Conservation (phyloP, 2,113 vertebrate genomes). For the Chlorocebus sabaeus region DNA sequence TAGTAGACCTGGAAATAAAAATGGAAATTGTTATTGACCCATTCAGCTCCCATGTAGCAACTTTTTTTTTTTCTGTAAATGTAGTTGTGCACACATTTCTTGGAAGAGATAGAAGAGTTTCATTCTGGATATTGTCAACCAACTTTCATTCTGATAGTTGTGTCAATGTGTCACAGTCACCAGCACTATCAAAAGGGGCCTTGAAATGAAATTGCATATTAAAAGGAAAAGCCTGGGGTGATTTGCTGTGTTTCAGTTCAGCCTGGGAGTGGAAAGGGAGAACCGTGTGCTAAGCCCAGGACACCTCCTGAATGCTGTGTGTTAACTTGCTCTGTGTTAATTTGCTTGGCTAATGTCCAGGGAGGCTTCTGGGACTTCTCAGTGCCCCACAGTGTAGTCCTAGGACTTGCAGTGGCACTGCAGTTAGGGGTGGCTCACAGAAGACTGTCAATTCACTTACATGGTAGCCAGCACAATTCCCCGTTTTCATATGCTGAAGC, state of each 20-base stretch:
- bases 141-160: background rate
- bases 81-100: conserved; percentile 17
- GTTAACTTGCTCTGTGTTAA: background rate
- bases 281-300: background rate
- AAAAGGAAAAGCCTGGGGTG: conserved; percentile 12
- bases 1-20: background rate
- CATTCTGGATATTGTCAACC: background rate
- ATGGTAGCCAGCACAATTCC: background rate
- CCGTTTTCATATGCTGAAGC: background rate
- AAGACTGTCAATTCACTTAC: background rate
- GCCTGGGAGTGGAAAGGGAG: background rate
- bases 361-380: background rate
- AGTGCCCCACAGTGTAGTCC: accelerated
- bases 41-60: background rate
- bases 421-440: background rate
- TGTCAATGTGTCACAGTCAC: conserved; percentile 18
- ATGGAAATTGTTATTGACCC: background rate
- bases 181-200: background rate
- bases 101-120: background rate
- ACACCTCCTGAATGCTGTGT: background rate
- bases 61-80: background rate
- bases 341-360: too few species aligned
- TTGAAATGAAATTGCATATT: background rate
- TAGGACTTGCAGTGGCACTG: background rate
- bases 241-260: background rate